phyloP scores from a whole-genome alignment of 1,140 invertebrate genomes.

The Zaprionus vittiger region DNA sequence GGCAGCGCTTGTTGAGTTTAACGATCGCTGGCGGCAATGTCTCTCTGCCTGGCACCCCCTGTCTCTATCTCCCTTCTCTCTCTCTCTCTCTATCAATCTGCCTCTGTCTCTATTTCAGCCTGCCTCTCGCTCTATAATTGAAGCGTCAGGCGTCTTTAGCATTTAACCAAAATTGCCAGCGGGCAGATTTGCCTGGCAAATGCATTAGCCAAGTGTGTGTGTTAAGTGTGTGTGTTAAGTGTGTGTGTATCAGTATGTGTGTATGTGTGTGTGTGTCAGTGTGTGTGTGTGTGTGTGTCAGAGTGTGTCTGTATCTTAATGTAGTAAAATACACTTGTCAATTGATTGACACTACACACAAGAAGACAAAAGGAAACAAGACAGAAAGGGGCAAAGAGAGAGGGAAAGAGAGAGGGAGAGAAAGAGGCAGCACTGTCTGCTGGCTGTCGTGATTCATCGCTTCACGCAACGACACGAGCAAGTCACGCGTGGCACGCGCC shows the following conservation, averaged over 20 bases:
- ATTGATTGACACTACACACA: constrained; percentile 6
- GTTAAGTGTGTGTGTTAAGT: not conserved
- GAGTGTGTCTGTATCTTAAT: not conserved
- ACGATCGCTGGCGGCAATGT: constrained; percentile 65
- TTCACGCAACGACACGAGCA: not conserved
- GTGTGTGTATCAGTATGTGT: not conserved
- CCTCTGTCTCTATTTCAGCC: constrained; percentile 7
- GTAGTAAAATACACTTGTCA: not conserved
- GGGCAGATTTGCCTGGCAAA: constrained; percentile 33
- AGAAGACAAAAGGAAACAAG: not conserved
- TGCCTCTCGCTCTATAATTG: constrained; percentile 43
- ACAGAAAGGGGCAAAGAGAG: not conserved
- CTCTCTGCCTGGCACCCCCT: constrained; percentile 13
- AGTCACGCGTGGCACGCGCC: constrained; percentile 31
- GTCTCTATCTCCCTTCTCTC: not conserved
- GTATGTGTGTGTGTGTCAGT: not conserved
- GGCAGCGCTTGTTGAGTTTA: constrained; percentile 51
- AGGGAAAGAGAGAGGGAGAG: not conserved
- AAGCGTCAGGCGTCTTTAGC: constrained; percentile 63
- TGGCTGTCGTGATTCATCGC: constrained; percentile 2
- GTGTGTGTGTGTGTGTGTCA: not conserved
- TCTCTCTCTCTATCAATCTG: not conserved
- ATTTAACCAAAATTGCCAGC: constrained; percentile 49
- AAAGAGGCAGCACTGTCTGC: not conserved
- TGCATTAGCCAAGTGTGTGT: constrained; percentile 32